Evolutionary conservation across 2,113 vertebrate genomes (phyloP).

Genomic region (Lophochroa leadbeateri): DNA sequence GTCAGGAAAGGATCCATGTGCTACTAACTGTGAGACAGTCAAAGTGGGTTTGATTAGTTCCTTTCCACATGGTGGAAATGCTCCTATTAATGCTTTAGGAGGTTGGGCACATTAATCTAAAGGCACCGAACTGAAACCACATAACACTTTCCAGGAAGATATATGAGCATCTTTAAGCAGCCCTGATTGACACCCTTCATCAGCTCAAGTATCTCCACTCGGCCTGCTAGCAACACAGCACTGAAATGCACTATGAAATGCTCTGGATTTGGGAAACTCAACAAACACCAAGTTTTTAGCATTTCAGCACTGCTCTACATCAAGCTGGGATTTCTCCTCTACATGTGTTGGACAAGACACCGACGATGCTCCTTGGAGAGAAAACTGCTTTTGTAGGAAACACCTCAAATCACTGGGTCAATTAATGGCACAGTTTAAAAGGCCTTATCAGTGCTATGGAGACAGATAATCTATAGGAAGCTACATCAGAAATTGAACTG

Average conservation of each 20-base stretch:
- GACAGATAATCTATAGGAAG: not conserved
- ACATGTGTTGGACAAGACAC: fast-evolving
- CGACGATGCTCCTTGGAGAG: not conserved
- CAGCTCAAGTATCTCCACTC: not conserved
- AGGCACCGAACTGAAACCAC: not conserved
- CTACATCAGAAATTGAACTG: not conserved
- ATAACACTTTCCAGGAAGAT: not conserved
- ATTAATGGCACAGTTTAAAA: not conserved
- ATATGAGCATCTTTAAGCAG: not conserved
- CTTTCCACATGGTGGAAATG: fast-evolving
- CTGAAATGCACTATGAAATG: not conserved
- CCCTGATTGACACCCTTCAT: not conserved
- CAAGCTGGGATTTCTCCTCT: not conserved
- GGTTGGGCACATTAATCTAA: not conserved
- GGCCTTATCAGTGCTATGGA: not conserved
- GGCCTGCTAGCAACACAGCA: not conserved
- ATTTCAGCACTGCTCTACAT: not conserved
- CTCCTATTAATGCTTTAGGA: not conserved
- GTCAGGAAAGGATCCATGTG: not conserved
- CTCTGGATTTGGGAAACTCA: not conserved
- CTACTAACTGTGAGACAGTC: not conserved
- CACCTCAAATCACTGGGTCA: not conserved
- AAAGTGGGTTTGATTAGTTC: not conserved
- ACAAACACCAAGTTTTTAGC: not conserved
- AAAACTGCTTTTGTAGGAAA: not conserved